Evolutionary conservation across 2,888 invertebrate species (phyloP).

Genomic region (Pollenia griseotomentosa): DNA sequence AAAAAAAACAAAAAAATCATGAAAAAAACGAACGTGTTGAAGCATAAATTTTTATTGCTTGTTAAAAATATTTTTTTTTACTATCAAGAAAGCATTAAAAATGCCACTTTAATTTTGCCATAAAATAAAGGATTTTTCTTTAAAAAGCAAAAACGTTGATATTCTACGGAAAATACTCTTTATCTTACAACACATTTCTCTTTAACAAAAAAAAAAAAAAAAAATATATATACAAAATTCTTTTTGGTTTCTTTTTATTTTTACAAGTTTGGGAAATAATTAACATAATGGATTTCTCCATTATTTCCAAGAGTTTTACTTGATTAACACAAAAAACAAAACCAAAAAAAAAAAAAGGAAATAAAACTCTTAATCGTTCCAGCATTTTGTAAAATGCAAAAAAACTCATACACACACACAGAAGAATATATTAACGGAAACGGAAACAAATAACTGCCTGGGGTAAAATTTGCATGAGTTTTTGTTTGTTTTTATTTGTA

Average conservation of each 20-base stretch:
- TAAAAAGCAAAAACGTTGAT: neutral
- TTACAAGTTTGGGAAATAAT: constrained; percentile 48
- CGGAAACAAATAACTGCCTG: constrained; percentile 66
- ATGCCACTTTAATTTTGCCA: constrained; percentile 17
- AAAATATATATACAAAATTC: neutral
- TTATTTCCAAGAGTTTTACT: constrained; percentile 28
- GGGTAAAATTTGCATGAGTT: constrained; percentile 64
- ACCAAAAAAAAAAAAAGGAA: too few species aligned
- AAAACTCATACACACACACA: neutral
- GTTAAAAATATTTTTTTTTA: constrained; percentile 29
- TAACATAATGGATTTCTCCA: constrained; percentile 46
- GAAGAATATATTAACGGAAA: constrained; percentile 46
- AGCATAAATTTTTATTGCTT: constrained; percentile 65
- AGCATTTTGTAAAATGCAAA: neutral
- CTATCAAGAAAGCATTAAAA: constrained; percentile 2
- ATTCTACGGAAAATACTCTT: too few species aligned
- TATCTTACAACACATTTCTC: too few species aligned
- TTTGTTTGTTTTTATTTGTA: constrained; percentile 16
- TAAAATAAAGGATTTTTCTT: neutral
- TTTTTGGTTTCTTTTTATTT: constrained; percentile 13
- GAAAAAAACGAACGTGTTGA: constrained; percentile 50
- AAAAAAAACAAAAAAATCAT: neutral
- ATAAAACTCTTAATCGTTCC: neutral
- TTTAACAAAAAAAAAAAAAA: neutral
- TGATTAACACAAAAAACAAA: neutral